These are phyloP conservation scores for Thalassoma bifasciatum DNA, from an alignment of 2,113 vertebrate genomes.

Conservation along the genomic window DNA sequence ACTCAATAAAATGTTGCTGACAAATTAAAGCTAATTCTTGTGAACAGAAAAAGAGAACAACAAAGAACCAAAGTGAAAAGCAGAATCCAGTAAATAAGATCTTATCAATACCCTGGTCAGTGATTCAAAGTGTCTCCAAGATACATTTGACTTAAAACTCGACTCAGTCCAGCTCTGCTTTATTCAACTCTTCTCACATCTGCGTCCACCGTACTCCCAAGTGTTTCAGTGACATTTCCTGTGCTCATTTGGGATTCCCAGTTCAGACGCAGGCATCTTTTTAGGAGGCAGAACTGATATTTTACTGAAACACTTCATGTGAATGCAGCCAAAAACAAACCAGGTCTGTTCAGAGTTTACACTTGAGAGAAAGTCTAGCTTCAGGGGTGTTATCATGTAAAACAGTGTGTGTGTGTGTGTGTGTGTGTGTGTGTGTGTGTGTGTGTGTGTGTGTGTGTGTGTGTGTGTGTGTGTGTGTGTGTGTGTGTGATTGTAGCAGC, in stretches of 20 bases:
- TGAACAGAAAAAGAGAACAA: too few relatives aligned
- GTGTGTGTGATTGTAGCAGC: background rate
- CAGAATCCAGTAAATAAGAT: too few relatives aligned
- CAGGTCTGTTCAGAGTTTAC: too few relatives aligned
- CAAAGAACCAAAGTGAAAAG: too few relatives aligned
- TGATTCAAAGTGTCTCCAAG: background rate
- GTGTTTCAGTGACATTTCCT: slow-evolving; percentile 31
- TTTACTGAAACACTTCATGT: background rate
- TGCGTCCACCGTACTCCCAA: slow-evolving; percentile 31
- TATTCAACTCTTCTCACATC: background rate
- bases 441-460: background rate
- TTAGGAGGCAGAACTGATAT: background rate
- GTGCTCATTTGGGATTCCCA: slow-evolving; percentile 29
- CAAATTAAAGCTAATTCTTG: too few relatives aligned
- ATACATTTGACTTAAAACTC: background rate
- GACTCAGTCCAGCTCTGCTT: background rate
- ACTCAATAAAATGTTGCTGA: too few relatives aligned
- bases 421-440: background rate
- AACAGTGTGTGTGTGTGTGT: background rate
- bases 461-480: background rate
- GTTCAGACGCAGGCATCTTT: background rate
- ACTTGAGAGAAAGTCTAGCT: background rate
- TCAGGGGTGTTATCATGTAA: background rate
- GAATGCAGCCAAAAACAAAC: slow-evolving; percentile 26
- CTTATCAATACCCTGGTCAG: too few relatives aligned